Base-by-base conservation (phyloP, 2,888 invertebrate species). In the Trypoxylon attenuatum region DNA sequence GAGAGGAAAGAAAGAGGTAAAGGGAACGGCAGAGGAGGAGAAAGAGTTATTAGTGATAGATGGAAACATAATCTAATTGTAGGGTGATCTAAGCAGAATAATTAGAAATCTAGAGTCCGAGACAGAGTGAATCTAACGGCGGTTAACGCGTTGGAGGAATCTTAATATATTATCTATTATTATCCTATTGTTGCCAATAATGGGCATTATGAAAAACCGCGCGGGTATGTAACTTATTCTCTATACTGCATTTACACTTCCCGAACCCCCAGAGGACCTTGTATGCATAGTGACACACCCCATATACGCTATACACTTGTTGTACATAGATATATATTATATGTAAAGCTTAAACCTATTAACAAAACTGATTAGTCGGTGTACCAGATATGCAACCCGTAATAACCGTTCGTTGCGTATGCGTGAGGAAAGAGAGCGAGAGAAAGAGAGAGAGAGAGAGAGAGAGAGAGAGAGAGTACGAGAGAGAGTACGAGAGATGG, bases 151-250 rank as follows among this genome's bases (percentile, higher is more conserved):
- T 79, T 78, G 69, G 68, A 79, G 75, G 75, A 77, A 73, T 80
- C 80, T 82, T 83, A 83, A 81, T 83, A 81, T 85, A 83, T 85
- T 83, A 84, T 85, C 84, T 84, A 85, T 83, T 82, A 83, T 82
- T 84, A 83, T 82, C 80, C 77, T 82, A 85, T 84, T 84, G 84
- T 85, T 85, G 85, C 85, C 85, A 83, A 82, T 78, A 78, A 85
- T 85, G 86, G 86, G 86, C 86, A 86, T 86, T 86, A 86, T 79
- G 75, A 79, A 77, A 79, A 83, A 81, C 78, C 81, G 80, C 81
- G 82, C 80, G 85, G 78, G 78, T 84, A 82, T 79, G 71, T 84
- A 81, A 82, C 79, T 80, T 82, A 83, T 83, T 83, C 80, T 82
- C 78, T 80, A 79, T 72, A 75, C 77, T 78, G 73, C 75, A 78